Percentiles rank a stretch among this genome's conserved stretches.
phyloP scores from a whole-genome alignment of 1,140 invertebrate genomes.

The Pseudomyrmex dendroicus region DNA sequence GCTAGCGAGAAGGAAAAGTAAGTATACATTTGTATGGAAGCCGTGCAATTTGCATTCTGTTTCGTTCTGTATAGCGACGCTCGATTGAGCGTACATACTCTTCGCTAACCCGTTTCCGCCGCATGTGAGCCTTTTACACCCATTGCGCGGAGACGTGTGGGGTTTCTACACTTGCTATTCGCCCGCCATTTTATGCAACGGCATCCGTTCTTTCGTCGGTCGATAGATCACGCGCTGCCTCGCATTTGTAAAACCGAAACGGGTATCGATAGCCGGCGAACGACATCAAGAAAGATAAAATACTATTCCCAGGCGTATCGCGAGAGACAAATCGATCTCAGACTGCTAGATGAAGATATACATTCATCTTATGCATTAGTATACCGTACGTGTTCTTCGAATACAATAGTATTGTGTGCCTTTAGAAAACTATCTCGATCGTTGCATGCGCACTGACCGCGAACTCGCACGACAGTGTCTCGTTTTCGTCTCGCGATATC shows the following conservation, averaged over 20 bases:
- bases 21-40: constrained; percentile 74
- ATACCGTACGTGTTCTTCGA: neutral
- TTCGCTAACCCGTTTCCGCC: constrained; percentile 22
- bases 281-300: neutral
- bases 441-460: neutral
- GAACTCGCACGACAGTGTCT: neutral
- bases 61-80: constrained; percentile 53
- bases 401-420: neutral
- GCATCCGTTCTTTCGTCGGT: constrained; percentile 19
- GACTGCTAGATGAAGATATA: constrained; percentile 5
- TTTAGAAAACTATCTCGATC: neutral
- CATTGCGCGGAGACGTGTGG: neutral
- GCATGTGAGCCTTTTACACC: constrained; percentile 60
- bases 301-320: neutral
- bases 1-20: constrained; percentile 94
- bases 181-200: constrained; percentile 52
- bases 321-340: constrained; percentile 16
- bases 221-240: neutral
- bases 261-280: neutral
- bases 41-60: constrained; percentile 70
- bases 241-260: neutral
- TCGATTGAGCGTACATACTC: constrained; percentile 60
- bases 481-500: neutral
- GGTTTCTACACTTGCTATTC: constrained; percentile 1
- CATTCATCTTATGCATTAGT: neutral